These are phyloP conservation scores for Torymus texanus DNA, from an alignment of 2,888 invertebrate genomes.

Conservation along the genomic window DNA sequence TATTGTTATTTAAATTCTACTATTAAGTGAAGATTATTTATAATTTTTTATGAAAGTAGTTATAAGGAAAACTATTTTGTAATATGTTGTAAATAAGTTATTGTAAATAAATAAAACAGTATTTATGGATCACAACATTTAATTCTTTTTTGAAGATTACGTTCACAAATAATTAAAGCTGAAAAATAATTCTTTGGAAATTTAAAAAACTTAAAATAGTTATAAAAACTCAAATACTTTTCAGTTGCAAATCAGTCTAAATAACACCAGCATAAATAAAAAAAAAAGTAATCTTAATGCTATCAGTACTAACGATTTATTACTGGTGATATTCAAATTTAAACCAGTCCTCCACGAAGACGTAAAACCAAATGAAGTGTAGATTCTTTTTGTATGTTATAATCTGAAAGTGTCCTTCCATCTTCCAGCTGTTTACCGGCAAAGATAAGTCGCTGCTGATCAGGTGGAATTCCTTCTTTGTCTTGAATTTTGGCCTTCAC, in stretches of 20 bases:
- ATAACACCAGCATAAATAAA: slow-evolving; percentile 77
- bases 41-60: slow-evolving; percentile 18
- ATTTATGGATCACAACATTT: slow-evolving; percentile 43
- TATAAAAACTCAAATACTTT: slow-evolving; percentile 34
- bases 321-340: slow-evolving; percentile 76
- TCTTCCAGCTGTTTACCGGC: slow-evolving; percentile 97
- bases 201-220: slow-evolving; percentile 34
- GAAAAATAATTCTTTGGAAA: slow-evolving; percentile 23
- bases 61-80: slow-evolving; percentile 9
- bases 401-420: slow-evolving; percentile 93
- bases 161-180: slow-evolving; percentile 41
- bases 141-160: slow-evolving; percentile 39
- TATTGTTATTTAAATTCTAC: not conserved
- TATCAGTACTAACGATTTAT: slow-evolving; percentile 64
- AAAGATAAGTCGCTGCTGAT: slow-evolving; percentile 93
- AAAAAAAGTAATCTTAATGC: slow-evolving; percentile 59
- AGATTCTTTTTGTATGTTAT: slow-evolving; percentile 96
- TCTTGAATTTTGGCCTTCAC: slow-evolving; percentile 95
- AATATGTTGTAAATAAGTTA: slow-evolving; percentile 18
- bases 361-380: slow-evolving; percentile 92
- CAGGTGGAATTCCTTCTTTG: slow-evolving; percentile 89
- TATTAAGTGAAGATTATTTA: slow-evolving; percentile 28
- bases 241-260: slow-evolving; percentile 58
- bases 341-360: slow-evolving; percentile 88
- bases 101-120: not conserved